Percentiles rank a stretch among this genome's conserved stretches.
Conservation (phyloP, 1,140 invertebrate genomes). For the Littorina saxatilis region DNA sequence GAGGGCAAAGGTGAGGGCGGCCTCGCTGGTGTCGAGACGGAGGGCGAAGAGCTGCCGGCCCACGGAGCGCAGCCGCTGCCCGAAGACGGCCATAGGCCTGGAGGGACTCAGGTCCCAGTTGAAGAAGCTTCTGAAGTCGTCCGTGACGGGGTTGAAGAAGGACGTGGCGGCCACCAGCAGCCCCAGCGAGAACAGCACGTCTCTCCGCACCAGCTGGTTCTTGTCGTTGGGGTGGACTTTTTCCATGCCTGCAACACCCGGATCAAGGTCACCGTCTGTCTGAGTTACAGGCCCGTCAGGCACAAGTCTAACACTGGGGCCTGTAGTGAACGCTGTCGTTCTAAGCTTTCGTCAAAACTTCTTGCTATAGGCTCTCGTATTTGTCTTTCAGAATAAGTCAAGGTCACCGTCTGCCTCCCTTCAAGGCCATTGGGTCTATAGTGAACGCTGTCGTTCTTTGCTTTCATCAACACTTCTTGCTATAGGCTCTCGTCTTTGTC, state of each 20-base stretch:
- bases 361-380: no score
- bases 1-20: background rate
- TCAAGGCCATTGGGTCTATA: no score
- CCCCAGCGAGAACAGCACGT: background rate
- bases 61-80: background rate
- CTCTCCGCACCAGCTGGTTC: background rate
- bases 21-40: background rate
- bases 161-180: background rate
- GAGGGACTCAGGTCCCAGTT: background rate
- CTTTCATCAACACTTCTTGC: no score
- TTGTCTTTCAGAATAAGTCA: no score
- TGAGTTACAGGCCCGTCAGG: background rate
- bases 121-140: background rate
- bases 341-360: background rate
- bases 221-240: slow-evolving; percentile 12
- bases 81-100: background rate
- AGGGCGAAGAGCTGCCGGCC: background rate
- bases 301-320: background rate
- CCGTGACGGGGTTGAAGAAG: background rate
- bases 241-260: background rate
- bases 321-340: background rate
- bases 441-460: no score
- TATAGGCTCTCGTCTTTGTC: no score
- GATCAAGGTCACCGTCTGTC: background rate
- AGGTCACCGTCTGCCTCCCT: no score